These are phyloP conservation scores for Mesocentrotus franciscanus DNA, from an alignment of 53 echinoderm and acorn worm species.

Conservation along the genomic window DNA sequence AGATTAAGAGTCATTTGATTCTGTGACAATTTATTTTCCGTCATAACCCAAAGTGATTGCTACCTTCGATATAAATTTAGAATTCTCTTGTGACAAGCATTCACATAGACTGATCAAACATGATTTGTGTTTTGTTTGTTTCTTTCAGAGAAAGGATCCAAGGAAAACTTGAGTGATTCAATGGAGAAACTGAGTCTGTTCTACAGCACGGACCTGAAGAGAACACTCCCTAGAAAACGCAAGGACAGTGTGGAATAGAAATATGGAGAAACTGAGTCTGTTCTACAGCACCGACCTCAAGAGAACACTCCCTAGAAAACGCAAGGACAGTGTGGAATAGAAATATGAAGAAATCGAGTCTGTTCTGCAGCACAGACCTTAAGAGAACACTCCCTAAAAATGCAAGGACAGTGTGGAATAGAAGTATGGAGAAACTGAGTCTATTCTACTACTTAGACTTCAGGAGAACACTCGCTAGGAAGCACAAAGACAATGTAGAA, in stretches of 20 bases:
- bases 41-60: neutral
- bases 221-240: constrained; percentile 27
- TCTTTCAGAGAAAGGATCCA: constrained; percentile 8
- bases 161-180: constrained; percentile 30
- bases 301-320: constrained; percentile 1
- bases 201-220: constrained; percentile 60
- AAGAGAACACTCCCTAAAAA: constrained; percentile 23
- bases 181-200: constrained; percentile 61
- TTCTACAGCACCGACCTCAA: constrained; percentile 8
- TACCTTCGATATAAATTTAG: neutral
- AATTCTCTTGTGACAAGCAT: neutral
- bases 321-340: neutral
- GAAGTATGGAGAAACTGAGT: neutral
- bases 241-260: constrained; percentile 19
- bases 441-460: neutral
- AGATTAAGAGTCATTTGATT: neutral
- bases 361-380: too few species aligned
- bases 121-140: neutral
- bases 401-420: neutral
- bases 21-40: neutral
- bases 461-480: constrained; percentile 22
- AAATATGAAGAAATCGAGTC: neutral
- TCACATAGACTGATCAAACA: neutral
- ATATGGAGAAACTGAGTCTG: constrained; percentile 18
- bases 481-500: neutral